Conservation (phyloP, 2,113 vertebrate genomes). For the Silurus glanis region DNA sequence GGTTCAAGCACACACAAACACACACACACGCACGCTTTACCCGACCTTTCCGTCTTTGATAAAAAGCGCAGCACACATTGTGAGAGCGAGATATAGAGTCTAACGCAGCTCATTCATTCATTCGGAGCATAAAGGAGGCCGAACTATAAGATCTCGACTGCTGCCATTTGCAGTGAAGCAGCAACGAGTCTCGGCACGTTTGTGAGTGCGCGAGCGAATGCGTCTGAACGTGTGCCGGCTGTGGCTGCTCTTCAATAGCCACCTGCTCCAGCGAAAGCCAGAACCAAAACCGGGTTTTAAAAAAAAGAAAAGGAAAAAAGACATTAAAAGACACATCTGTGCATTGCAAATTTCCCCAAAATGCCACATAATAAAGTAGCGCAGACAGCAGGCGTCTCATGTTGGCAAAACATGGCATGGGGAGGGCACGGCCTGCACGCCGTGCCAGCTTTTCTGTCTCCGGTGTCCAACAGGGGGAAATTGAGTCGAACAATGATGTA, state of each 20-base stretch:
- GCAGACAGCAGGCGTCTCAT: constrained; percentile 45
- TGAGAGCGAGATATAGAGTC: background rate
- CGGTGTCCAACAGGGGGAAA: constrained; percentile 22
- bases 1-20: background rate
- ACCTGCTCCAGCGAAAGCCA: constrained; percentile 11
- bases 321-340: background rate
- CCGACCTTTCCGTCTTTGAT: background rate
- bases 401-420: constrained; percentile 12
- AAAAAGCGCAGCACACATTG: background rate
- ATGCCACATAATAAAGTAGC: constrained; percentile 30
- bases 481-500: constrained; percentile 23
- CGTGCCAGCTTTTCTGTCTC: background rate
- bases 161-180: constrained; percentile 26
- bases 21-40: background rate
- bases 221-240: background rate
- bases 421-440: background rate
- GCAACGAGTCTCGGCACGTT: background rate
- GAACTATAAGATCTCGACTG: background rate
- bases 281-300: background rate
- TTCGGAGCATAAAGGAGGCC: background rate
- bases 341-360: constrained; percentile 10
- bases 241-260: constrained; percentile 23
- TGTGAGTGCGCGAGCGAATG: background rate
- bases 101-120: background rate
- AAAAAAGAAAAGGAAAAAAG: background rate